Base-by-base conservation (phyloP, 2,888 invertebrate species). In the Orthosia cruda region DNA sequence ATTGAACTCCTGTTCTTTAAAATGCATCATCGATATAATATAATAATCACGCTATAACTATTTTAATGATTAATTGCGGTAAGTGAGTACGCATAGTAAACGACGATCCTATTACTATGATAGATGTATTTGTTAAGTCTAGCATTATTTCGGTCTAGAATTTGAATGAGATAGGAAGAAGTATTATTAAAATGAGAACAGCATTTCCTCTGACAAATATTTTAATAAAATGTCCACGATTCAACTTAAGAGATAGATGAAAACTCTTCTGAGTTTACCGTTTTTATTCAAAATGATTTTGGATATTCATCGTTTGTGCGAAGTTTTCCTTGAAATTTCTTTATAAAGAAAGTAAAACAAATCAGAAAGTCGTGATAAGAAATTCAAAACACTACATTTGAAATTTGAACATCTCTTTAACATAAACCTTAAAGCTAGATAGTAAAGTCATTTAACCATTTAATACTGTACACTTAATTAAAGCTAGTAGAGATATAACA, bases 271-370 rank as follows among this genome's bases (percentile, higher is more conserved):
- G n/a, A 76, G 62, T 80, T 57, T 80, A 72, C 62, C 49, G 26
- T 76, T 79, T 54, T 74, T 63, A 77, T 67, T 77, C 32, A 62
- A 67, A 67, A 77, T 40, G 23, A 57, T 71, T 83, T 83, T 77
- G 26, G 18, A 58, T 55, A 61, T 84, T 77, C 81, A 73, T 69
- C 67, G 62, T 62, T 78, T 72, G 49, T 55, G 66, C 47, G 47
- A 40, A 73, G 45, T 65, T 69, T 72, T 79, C 50, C 61, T 70
- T 47, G 12, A 63, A 80, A 66, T 64, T 49, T 74, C 26, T 72
- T 57, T 65, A 20, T 26, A 78, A 50, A 55, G 52, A 45, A 65
- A 74, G 47, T 66, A 68, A 67, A 83, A 83, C 49, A 73, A 81
- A 78, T 83, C 72, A 70, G 58, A 65, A 71, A 66, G 20, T 80